phyloP scores from a whole-genome alignment of 2,888 invertebrate genomes.

The Euzetes globulus region DNA sequence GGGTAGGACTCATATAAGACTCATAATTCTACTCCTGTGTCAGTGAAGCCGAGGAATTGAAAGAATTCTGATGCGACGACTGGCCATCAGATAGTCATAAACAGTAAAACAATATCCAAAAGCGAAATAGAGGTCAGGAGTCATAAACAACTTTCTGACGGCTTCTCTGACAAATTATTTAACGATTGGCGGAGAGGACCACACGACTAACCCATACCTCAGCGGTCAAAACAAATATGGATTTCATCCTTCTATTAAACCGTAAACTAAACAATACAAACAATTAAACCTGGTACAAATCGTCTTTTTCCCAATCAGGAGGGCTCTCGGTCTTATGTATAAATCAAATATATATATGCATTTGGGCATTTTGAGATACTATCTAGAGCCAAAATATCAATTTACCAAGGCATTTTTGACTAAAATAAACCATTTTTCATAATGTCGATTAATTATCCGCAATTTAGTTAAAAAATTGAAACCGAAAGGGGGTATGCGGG shows the following conservation, averaged over 20 bases:
- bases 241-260: not conserved
- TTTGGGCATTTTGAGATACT: no score
- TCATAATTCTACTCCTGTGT: not conserved
- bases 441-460: no score
- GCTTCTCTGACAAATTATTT: slow-evolving; percentile 19
- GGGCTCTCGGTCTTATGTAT: no score
- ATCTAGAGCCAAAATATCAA: no score
- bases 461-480: no score
- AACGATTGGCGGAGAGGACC: slow-evolving; percentile 2
- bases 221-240: not conserved
- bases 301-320: no score
- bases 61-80: not conserved
- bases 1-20: not conserved
- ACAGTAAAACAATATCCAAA: not conserved
- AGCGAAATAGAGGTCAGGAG: slow-evolving; percentile 1
- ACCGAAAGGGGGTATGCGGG: no score
- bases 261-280: no score
- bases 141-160: slow-evolving; percentile 23
- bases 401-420: no score
- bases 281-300: no score
- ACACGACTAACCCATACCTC: slow-evolving; percentile 12
- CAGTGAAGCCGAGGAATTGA: not conserved
- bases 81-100: slow-evolving; percentile 22
- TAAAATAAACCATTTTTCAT: no score
- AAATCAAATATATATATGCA: no score